These are phyloP conservation scores for Halocynthia aurantium DNA, from an alignment of 23 tunicate species.

Conservation along the genomic window DNA sequence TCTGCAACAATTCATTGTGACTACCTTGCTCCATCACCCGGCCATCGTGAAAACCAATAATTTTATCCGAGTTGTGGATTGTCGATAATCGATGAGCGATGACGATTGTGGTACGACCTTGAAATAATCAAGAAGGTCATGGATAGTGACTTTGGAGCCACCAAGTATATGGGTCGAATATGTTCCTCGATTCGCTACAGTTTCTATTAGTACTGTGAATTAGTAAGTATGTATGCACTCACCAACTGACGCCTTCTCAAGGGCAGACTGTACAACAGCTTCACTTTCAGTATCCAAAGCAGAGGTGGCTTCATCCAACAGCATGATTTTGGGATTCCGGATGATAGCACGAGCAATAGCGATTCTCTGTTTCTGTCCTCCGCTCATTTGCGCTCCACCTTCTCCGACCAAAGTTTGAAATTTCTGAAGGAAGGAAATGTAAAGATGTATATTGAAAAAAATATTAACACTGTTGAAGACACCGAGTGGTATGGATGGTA, in stretches of 20 bases:
- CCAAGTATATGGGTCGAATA: background rate
- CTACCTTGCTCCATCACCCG: constrained; percentile 76
- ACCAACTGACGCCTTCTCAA: constrained; percentile 88
- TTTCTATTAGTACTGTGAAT: background rate
- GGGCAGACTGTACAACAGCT: constrained; percentile 81
- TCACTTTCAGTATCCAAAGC: constrained; percentile 96
- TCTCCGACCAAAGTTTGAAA: constrained; percentile 90
- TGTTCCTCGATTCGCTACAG: background rate
- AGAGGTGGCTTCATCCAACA: constrained; percentile 97
- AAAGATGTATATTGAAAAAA: no score
- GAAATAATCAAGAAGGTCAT: background rate
- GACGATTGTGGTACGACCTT: constrained; percentile 90
- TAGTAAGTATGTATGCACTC: background rate
- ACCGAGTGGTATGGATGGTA: no score
- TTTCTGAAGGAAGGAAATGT: constrained; percentile 27
- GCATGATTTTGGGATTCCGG: constrained; percentile 86
- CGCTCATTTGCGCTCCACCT: constrained; percentile 94
- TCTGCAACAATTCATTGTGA: constrained; percentile 69
- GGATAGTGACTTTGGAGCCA: background rate
- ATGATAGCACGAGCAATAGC: constrained; percentile 99
- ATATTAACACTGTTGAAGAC: no score
- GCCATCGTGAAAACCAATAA: constrained; percentile 89
- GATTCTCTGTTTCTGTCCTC: constrained; percentile 97
- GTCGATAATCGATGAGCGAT: constrained; percentile 95
- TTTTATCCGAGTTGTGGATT: constrained; percentile 82